Evolutionary conservation across 2,797 vertebrate species (phyloP).

Genomic region (Tamandua tetradactyla): DNA sequence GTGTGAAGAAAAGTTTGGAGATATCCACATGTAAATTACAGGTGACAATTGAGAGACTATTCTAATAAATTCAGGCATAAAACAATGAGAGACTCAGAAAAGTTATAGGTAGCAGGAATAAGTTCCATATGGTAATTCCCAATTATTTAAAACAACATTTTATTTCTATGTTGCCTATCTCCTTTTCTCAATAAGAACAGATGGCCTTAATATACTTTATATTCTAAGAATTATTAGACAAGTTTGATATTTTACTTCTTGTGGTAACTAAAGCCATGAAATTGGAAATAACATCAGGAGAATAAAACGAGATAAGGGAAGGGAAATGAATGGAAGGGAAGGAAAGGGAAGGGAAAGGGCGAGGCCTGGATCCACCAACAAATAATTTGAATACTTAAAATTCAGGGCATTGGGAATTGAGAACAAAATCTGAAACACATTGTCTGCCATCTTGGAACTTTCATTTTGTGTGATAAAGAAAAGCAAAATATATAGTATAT

Average conservation of each 20-base stretch:
- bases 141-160: conserved; percentile 52
- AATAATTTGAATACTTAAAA: not conserved
- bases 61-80: conserved; percentile 10
- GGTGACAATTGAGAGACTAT: not conserved
- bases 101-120: not conserved
- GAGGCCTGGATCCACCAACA: not conserved
- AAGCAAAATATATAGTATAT: not conserved
- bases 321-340: not conserved
- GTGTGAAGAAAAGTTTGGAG: not conserved
- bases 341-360: too few species aligned
- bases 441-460: not conserved
- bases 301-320: not conserved
- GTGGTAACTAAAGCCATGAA: not conserved
- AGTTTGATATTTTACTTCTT: conserved; percentile 13
- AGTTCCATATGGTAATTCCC: conserved; percentile 21
- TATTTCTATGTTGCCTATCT: conserved; percentile 35
- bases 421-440: not conserved
- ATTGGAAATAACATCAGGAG: not conserved
- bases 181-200: conserved; percentile 42
- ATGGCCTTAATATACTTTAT: conserved; percentile 56
- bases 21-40: not conserved
- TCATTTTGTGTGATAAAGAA: not conserved
- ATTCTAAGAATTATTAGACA: conserved; percentile 45
- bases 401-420: not conserved
- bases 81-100: not conserved